Base-by-base conservation (phyloP, 2,888 invertebrate genomes). In the Enchytraeus crypticus region DNA sequence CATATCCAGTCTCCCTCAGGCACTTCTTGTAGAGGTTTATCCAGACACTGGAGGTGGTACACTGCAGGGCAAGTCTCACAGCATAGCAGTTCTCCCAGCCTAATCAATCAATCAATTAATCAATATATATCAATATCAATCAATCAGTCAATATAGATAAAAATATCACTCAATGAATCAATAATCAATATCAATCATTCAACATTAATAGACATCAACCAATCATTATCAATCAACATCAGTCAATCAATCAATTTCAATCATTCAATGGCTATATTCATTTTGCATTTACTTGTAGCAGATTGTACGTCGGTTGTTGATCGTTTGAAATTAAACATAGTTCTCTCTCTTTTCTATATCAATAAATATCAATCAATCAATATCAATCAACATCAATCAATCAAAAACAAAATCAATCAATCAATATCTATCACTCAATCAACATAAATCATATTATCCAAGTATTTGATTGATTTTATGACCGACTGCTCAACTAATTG, bases 21-120 rank as follows among this genome's bases (percentile, higher is more conserved):
- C 51, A 96, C 92, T 80, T 93, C 88, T n/a, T n/a, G n/a, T n/a
- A n/a, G n/a, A 14, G 93, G 92, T 57, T 96, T 96, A 76, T 93
- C 92, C 57, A 95, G 89, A 82, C 98, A 98, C 73, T 90, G 90
- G 75, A 97, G 83, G 80, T 98, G 98, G 80, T 92, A 98, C 27
- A 96, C 95, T 32, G 97, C 97, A 26, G 97, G 92, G 75, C 98
- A 98, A 2, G 92, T 92, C 81, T 97, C 97, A 81, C 98, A 98
- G 77, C 96, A 96, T 14, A 98, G 81, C 55, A 98, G 82, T 79
- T 96, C 95, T 30, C 97, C 98, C 60, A 77, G 71, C 64, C 78
- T 78, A 66, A 30, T 43, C 54, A 47, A 38, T 18, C 27, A 11
- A 55, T 49, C 26, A 33, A 46, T 14, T 8, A 8, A 26, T 18